These are phyloP conservation scores for Loris lydekkerianus DNA, from an alignment of 2,797 vertebrate species.

Conservation along the genomic window DNA sequence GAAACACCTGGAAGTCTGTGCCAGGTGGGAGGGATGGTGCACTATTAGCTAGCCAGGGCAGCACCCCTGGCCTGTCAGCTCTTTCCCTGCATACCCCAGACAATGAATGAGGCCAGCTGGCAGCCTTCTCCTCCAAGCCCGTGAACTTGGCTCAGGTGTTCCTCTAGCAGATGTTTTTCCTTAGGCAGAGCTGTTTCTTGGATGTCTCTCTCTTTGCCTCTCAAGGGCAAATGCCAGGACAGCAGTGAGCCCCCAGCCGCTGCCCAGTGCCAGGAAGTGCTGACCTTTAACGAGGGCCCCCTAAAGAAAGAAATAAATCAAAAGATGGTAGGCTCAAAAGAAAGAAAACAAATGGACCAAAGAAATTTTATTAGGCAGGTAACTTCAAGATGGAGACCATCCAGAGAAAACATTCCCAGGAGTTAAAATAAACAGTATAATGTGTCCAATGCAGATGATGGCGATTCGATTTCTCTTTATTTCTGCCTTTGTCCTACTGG, in stretches of 20 bases:
- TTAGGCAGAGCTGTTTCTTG: constrained; percentile 77
- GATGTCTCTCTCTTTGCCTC: constrained; percentile 73
- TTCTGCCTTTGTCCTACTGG: constrained; percentile 77
- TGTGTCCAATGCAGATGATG: constrained; percentile 19
- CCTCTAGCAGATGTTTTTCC: constrained; percentile 82
- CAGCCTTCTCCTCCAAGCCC: constrained; percentile 67
- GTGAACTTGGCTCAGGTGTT: constrained; percentile 79
- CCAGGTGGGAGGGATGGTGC: too few species aligned
- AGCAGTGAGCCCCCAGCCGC: constrained; percentile 68
- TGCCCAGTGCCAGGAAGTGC: constrained; percentile 69
- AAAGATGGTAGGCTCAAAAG: background rate
- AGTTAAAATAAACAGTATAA: constrained; percentile 62
- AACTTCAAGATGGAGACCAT: constrained; percentile 73
- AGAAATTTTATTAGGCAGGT: constrained; percentile 73
- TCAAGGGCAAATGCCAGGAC: constrained; percentile 74
- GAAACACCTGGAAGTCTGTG: background rate
- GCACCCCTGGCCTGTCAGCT: background rate
- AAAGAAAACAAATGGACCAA: background rate
- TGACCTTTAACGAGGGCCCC: constrained; percentile 73
- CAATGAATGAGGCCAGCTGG: constrained; percentile 82
- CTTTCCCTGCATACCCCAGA: constrained; percentile 68
- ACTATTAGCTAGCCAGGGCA: background rate
- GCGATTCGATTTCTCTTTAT: constrained; percentile 69
- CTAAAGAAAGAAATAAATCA: constrained; percentile 32
- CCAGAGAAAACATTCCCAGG: constrained; percentile 39